Conservation (phyloP, 2,113 vertebrate species). For the Peromyscus polionotus region DNA sequence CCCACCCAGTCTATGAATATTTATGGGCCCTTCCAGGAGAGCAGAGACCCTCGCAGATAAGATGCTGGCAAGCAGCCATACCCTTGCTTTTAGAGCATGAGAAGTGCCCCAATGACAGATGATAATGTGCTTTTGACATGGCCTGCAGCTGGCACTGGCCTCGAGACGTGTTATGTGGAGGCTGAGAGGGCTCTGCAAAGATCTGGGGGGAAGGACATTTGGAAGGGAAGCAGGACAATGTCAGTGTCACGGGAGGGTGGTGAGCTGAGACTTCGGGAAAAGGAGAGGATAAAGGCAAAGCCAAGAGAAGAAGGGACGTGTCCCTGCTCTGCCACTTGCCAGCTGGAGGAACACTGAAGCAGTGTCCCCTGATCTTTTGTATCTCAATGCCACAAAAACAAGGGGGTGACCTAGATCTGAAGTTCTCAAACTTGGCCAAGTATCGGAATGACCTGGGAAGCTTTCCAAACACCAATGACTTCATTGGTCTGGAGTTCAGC, state of each 20-base stretch:
- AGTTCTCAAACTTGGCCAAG: background rate
- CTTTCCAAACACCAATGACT: background rate
- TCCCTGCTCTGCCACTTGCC: background rate
- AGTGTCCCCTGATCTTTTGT: background rate
- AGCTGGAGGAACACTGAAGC: background rate
- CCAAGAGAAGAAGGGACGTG: background rate
- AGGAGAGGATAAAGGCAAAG: background rate
- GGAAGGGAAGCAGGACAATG: background rate
- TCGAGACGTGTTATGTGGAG: rapidly evolving
- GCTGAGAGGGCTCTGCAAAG: background rate
- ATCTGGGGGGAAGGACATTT: background rate
- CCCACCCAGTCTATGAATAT: background rate
- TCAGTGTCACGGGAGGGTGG: background rate
- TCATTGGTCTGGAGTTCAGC: background rate
- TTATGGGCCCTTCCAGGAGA: background rate
- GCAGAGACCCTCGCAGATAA: background rate
- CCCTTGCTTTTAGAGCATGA: background rate
- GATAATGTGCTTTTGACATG: rapidly evolving
- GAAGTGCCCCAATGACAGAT: background rate
- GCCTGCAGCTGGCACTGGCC: rapidly evolving
- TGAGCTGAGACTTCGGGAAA: background rate
- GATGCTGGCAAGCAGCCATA: background rate
- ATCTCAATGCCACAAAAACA: background rate
- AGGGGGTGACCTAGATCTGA: background rate
- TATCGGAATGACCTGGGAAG: background rate